These are phyloP conservation scores for Drosophila parvula DNA, from an alignment of 1,140 invertebrate genomes.

Conservation along the genomic window DNA sequence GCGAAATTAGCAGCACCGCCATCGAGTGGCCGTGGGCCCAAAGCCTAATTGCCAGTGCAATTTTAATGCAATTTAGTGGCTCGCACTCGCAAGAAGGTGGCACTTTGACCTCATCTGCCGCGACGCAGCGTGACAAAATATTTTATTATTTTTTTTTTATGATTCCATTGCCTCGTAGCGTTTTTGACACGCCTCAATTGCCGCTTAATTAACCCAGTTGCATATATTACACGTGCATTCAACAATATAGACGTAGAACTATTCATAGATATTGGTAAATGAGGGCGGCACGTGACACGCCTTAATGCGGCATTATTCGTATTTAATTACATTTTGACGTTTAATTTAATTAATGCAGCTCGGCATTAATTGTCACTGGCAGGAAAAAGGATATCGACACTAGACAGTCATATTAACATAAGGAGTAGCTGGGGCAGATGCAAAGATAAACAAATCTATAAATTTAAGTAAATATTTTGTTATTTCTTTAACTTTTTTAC, in stretches of 20 bases:
- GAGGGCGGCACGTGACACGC: conserved; percentile 46
- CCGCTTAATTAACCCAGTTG: conserved; percentile 79
- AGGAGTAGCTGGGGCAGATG: neutral
- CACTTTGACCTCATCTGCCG: conserved; percentile 1
- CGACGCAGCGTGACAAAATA: neutral
- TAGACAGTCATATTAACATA: neutral
- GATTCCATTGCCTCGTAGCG: conserved; percentile 6
- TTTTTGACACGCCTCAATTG: conserved; percentile 68
- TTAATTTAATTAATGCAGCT: conserved; percentile 79
- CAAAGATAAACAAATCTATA: neutral
- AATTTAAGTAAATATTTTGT: neutral
- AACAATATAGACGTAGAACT: conserved; percentile 6
- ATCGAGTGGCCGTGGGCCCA: conserved; percentile 45
- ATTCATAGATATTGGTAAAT: conserved; percentile 4
- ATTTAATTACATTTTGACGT: conserved; percentile 78
- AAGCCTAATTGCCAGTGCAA: conserved; percentile 72
- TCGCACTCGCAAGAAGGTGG: conserved; percentile 37
- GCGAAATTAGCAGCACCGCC: conserved; percentile 56
- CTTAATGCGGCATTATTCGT: conserved; percentile 67
- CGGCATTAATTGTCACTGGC: conserved; percentile 67
- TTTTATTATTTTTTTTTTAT: conserved; percentile 6
- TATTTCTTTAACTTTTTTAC: neutral
- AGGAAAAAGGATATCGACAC: conserved; percentile 4
- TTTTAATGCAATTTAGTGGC: conserved; percentile 68
- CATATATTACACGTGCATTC: conserved; percentile 68